phyloP scores from a whole-genome alignment of 1,140 invertebrate species.

The Zaprionus nigranus region DNA sequence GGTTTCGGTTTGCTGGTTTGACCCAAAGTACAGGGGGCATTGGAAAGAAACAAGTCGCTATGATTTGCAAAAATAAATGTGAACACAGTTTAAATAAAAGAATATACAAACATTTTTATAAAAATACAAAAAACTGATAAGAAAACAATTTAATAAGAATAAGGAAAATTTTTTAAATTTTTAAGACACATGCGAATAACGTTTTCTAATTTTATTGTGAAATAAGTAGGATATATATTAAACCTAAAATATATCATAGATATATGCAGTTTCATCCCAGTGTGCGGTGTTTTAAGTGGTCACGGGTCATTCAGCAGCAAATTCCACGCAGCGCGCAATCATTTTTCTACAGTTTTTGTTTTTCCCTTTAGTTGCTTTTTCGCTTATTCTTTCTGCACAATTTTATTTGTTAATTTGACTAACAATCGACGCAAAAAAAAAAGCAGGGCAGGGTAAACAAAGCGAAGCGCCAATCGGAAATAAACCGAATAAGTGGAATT shows the following conservation, averaged over 20 bases:
- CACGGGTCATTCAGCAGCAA: constrained; percentile 16
- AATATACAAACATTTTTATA: too few relatives aligned
- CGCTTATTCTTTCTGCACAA: neutral
- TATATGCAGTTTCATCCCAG: constrained; percentile 14
- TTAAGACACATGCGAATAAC: neutral
- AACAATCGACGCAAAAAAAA: constrained; percentile 21
- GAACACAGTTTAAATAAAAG: neutral
- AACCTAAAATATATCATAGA: neutral
- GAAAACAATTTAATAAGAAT: too few relatives aligned
- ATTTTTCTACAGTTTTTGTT: constrained; percentile 39
- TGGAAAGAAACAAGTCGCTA: neutral
- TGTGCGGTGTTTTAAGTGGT: constrained; percentile 33
- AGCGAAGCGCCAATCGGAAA: constrained; percentile 56
- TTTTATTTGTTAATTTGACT: constrained; percentile 9
- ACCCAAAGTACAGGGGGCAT: neutral
- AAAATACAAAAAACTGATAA: neutral
- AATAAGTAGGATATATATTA: too few relatives aligned
- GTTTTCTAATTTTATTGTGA: too few relatives aligned
- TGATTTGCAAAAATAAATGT: neutral
- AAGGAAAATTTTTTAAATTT: too few relatives aligned
- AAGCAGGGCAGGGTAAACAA: constrained; percentile 51
- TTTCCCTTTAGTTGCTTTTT: constrained; percentile 2
- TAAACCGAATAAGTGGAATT: constrained; percentile 38
- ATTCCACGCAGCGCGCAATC: constrained; percentile 33
- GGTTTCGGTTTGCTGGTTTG: neutral